phyloP scores from a whole-genome alignment of 1,140 invertebrate species.

The Acromyrmex heyeri region DNA sequence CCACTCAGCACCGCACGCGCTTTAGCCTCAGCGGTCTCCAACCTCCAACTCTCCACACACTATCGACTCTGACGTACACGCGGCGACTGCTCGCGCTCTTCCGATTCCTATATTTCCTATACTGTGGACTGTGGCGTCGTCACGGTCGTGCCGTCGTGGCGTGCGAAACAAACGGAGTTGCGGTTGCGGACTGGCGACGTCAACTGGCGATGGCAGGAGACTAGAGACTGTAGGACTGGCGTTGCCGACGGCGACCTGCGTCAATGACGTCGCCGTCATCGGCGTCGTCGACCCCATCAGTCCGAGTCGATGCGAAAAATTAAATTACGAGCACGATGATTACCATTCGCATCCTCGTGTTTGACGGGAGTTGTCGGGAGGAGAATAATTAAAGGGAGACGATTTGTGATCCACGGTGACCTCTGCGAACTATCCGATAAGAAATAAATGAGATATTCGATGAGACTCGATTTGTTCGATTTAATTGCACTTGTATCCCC shows the following conservation, averaged over 20 bases:
- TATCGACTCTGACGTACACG: conserved; percentile 39
- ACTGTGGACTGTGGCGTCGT: too few relatives aligned
- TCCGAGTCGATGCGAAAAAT: neutral
- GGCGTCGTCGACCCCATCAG: neutral
- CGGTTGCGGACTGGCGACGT: too few relatives aligned
- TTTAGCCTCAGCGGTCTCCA: neutral
- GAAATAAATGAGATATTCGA: neutral
- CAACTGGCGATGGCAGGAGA: neutral
- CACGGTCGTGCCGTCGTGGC: too few relatives aligned
- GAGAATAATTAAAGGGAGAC: neutral
- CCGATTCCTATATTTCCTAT: too few relatives aligned
- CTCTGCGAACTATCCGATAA: neutral
- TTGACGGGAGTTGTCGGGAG: neutral
- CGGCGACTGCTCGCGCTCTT: neutral
- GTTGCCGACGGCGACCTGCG: neutral
- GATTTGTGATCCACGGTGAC: neutral
- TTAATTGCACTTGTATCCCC: neutral
- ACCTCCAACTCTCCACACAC: neutral
- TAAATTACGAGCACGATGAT: neutral
- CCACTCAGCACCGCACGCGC: conserved; percentile 9
- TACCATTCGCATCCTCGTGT: neutral
- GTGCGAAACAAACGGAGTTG: too few relatives aligned
- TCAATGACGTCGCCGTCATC: conserved; percentile 3
- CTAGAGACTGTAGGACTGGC: neutral
- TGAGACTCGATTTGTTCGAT: neutral